A percentile compares a stretch with the other conserved stretches of the same genome.
Conservation (phyloP, 2,888 invertebrate species). For the Sinelater perroti region DNA sequence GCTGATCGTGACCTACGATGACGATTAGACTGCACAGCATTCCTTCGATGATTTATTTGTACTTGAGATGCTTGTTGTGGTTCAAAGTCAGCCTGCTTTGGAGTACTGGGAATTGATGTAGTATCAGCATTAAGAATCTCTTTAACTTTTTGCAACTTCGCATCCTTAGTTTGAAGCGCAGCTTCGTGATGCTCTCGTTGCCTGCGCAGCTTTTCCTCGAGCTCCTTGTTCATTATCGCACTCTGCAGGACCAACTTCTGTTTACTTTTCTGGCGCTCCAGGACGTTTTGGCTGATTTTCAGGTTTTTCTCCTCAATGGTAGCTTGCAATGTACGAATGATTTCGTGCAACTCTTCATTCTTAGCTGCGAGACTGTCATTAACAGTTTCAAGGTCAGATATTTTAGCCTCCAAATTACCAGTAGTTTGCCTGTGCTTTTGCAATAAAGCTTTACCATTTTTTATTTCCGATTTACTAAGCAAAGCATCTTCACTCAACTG, state of each 20-base stretch:
- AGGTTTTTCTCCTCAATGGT: conserved; percentile 70
- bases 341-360: conserved; percentile 67
- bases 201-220: conserved; percentile 68
- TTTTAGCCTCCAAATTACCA: conserved; percentile 71
- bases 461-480: conserved; percentile 73
- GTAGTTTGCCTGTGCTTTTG: conserved; percentile 74
- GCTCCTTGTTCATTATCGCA: conserved; percentile 77
- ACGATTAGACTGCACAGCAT: not conserved
- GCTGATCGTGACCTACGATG: conserved; percentile 79
- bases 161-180: conserved; percentile 68
- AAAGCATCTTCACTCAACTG: conserved; percentile 77
- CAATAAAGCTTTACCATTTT: conserved; percentile 70
- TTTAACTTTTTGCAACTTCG: conserved; percentile 69
- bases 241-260: conserved; percentile 75
- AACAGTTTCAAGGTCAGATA: conserved; percentile 71
- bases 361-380: conserved; percentile 70
- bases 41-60: not conserved
- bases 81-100: not conserved
- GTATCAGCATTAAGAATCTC: conserved; percentile 42
- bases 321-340: conserved; percentile 48
- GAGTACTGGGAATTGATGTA: not conserved
- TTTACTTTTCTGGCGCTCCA: conserved; percentile 74
- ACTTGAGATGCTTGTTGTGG: conserved; percentile 3
- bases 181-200: conserved; percentile 65
- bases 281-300: conserved; percentile 69